Evolutionary conservation across 2,113 vertebrate species (phyloP).

Genomic region (Hepsetus odoe): DNA sequence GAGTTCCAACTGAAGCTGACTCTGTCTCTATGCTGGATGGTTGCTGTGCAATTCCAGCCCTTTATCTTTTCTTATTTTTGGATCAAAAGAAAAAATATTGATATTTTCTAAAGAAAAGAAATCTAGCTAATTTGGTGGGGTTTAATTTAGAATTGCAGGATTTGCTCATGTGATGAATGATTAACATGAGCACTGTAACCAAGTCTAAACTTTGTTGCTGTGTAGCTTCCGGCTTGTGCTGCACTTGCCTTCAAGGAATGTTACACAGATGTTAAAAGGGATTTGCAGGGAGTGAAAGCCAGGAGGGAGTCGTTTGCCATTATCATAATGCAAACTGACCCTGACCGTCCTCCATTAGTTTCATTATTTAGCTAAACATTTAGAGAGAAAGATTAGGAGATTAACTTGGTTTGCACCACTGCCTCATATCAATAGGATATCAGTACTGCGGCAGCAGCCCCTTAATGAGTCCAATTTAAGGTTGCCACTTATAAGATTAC

Average conservation of each 20-base stretch:
- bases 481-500: too few relatives aligned
- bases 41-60: neutral
- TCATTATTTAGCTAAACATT: neutral
- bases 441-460: neutral
- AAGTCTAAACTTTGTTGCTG: neutral
- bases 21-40: slow-evolving; percentile 49
- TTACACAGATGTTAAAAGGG: neutral
- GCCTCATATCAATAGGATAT: neutral
- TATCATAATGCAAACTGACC: neutral
- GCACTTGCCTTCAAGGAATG: neutral
- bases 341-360: neutral
- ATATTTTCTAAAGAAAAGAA: neutral
- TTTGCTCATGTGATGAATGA: neutral
- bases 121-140: neutral
- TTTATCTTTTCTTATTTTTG: neutral
- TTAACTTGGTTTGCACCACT: neutral
- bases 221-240: neutral
- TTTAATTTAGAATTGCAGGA: neutral
- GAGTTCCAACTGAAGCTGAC: slow-evolving; percentile 63
- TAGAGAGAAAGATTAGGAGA: neutral
- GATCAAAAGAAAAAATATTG: neutral
- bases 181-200: neutral
- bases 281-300: neutral
- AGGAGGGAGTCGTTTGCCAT: neutral
- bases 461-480: too few relatives aligned